phyloP scores from a whole-genome alignment of 2,797 vertebrate species.

The Danio tinwini region DNA sequence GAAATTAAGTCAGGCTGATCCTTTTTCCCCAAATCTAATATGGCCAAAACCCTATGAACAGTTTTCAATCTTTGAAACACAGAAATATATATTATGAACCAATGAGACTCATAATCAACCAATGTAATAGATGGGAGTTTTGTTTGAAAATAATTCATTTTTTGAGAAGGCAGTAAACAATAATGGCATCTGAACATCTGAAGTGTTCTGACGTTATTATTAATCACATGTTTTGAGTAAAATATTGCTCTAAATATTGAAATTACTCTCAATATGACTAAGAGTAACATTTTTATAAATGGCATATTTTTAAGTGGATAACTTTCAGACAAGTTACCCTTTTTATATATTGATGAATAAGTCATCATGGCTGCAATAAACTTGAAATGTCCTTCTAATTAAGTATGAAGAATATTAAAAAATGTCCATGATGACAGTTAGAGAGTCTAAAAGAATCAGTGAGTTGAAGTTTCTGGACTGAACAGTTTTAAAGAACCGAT shows the following conservation, averaged over 20 bases:
- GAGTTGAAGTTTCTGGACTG: neutral
- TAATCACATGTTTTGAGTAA: too few species aligned
- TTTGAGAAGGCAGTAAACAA: neutral
- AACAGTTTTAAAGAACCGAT: neutral
- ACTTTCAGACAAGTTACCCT: too few species aligned
- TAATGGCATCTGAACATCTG: neutral
- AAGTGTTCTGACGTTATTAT: neutral
- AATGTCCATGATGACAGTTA: neutral
- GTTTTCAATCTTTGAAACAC: neutral
- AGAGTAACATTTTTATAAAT: too few species aligned
- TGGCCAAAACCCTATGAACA: neutral
- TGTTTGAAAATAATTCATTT: neutral
- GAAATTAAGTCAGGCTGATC: too few species aligned
- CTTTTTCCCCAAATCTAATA: too few species aligned
- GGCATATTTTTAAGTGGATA: too few species aligned
- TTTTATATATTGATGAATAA: too few species aligned
- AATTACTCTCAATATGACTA: too few species aligned
- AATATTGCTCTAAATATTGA: too few species aligned
- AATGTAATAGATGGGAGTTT: neutral
- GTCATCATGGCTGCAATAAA: too few species aligned
- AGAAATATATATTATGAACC: neutral
- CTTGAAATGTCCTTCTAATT: too few species aligned
- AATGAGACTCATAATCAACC: neutral
- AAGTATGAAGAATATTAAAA: too few species aligned
- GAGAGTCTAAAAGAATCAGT: neutral